Evolutionary conservation across 2,113 vertebrate genomes (phyloP), one percentile per base, ranked within the genome.

Genomic region (Amazona vittata): DNA sequence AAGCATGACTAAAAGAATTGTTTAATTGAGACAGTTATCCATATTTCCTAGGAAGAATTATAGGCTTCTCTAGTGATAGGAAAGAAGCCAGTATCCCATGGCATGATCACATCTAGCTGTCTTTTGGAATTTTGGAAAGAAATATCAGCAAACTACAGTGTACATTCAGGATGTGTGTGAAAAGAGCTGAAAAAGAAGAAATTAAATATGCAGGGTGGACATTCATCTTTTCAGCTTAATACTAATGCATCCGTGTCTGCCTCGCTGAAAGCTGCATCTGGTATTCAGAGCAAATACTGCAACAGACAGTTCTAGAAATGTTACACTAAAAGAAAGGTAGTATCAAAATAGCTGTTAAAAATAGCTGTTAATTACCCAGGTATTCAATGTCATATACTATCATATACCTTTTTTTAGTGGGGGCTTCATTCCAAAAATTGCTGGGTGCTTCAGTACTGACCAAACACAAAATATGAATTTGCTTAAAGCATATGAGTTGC

Each of bases 121-220:
- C 25, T 59, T 57, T 64, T n/a, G 18, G 15, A 15, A 35, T 29
- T 95, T 82, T n/a, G 18, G 71, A 82, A 87, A 44, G 53, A n/a
- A 7, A 8, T 26, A 22, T 21, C 33, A 60, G 52, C 75, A 62
- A 26, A 52, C 43, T 13, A 22, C 2, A 12, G 47, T 9, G 29
- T n/a, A 10, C 12, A 4, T 3, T 46, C 55, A 39, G 22, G 28
- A 83, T 79, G 6, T 5, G 7, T 6, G 33, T 28, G 25, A 15
- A 37, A 24, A 62, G 31, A 16, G 17, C 31, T 49, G 81, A 82
- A 77, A 69, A 2, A 55, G 26, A 39, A 76, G 73, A 71, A 93
- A 71, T 2, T 2, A 68, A 70, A 53, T 17, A 28, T 0, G 0
- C 33, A 24, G 39, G 25, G 33, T 10, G 33, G 24, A n/a, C 28